These are phyloP conservation scores for Pluvialis apricaria DNA, from an alignment of 2,113 vertebrate species.

Conservation along the genomic window DNA sequence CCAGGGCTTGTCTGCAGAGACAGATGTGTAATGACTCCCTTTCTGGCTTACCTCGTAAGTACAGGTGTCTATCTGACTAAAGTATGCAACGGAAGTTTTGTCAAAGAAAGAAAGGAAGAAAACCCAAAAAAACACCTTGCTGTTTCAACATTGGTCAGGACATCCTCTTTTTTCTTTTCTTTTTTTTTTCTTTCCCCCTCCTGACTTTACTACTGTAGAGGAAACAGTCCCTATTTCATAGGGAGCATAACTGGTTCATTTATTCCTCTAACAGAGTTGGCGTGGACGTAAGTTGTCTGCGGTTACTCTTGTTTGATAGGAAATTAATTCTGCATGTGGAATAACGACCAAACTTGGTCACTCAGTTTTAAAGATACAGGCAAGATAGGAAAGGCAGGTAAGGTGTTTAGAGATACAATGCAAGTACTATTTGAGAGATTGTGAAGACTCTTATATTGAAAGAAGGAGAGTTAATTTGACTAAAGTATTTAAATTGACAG, in stretches of 20 bases:
- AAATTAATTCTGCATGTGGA: neutral
- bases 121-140: neutral
- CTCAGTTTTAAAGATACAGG: neutral
- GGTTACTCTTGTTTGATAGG: neutral
- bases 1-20: neutral
- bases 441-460: neutral
- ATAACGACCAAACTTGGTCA: neutral
- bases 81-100: neutral
- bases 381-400: neutral
- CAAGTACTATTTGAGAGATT: neutral
- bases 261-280: neutral
- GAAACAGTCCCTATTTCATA: neutral
- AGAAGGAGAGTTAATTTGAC: neutral
- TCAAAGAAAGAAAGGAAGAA: neutral
- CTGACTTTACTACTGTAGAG: fast-evolving
- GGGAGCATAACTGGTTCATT: neutral
- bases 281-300: neutral
- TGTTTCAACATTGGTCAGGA: neutral
- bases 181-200: fast-evolving
- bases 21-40: neutral
- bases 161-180: neutral
- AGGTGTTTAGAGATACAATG: neutral
- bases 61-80: neutral
- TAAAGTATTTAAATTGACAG: neutral
- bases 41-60: neutral